Evolutionary conservation across 1,140 invertebrate species (phyloP), one percentile per base, ranked within the genome.

Genomic region (Magallana ariakensis): DNA sequence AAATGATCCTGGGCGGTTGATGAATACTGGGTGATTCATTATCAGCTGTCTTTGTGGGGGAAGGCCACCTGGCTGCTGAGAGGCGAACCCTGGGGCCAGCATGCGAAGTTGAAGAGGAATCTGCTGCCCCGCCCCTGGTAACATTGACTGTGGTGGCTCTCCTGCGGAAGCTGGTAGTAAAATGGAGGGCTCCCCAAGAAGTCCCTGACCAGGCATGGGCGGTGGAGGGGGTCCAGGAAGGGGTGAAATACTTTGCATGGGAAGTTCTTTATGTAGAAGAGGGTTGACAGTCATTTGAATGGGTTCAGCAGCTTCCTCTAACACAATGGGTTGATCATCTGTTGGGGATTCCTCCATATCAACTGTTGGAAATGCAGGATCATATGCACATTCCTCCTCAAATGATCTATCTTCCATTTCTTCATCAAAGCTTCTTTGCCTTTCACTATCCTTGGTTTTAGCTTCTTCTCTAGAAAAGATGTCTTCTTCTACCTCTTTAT

Each of bases 341-440:
- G 82, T 75, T 13, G 85, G 85, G n/a, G 80, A 84, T 60, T 87
- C 88, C 62, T 86, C 83, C 80, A 80, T 66, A 84, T 89, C 88
- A 84, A 87, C 88, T 22, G 88, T 89, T 0, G 88, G 88, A 84
- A 87, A 89, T 22, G 85, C 88, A 16, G 88, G 88, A 83, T 89
- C 88, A 85, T 89, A 89, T 53, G 86, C 88, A 0, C 55, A 62
- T 58, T 80, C 58, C 55, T 46, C 11, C 19, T 55, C 26, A 19
- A 80, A 62, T 46, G 33, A 46, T 62, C 19, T 19, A 62, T 19
- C 19, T 2, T 15, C 60, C 54, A 55, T 82, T 53, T 75, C 22
- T 10, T 26, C 19, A 33, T 75, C 66, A 75, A 75, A 75, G 10
- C 15, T 13, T 33, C 13, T 9, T 11, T 26, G 10, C 33, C 33